phyloP scores from a whole-genome alignment of 2,113 vertebrate species.

The Coturnix japonica region DNA sequence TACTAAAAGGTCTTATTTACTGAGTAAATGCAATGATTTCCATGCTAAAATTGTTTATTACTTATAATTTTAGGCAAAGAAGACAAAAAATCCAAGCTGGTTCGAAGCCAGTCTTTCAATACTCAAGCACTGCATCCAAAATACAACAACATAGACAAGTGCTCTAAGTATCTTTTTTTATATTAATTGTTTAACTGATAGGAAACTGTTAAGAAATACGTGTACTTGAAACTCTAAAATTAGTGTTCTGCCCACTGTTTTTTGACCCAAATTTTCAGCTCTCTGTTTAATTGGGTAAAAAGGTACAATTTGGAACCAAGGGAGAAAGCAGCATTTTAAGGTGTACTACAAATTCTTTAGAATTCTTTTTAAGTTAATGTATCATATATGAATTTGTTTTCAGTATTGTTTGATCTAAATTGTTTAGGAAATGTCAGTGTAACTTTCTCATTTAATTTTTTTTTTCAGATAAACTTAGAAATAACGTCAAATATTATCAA shows the following conservation, averaged over 20 bases:
- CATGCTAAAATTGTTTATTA: not conserved
- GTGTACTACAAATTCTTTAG: not conserved
- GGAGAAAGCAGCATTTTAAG: not conserved
- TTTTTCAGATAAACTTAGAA: not conserved
- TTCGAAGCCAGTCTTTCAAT: constrained; percentile 93
- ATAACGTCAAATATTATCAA: not conserved
- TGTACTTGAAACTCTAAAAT: not conserved
- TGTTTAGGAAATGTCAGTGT: not conserved
- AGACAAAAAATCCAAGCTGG: constrained; percentile 91
- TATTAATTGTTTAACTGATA: constrained; percentile 17
- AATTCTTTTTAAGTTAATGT: not conserved
- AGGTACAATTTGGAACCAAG: not conserved
- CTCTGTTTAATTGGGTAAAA: not conserved
- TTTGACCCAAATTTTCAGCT: not conserved
- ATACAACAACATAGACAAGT: constrained; percentile 86
- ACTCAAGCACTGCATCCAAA: constrained; percentile 89
- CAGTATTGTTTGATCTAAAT: not conserved
- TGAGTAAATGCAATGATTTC: not conserved
- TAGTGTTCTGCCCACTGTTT: not conserved
- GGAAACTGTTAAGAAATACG: not conserved
- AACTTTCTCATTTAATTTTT: not conserved
- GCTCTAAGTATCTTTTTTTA: constrained; percentile 79
- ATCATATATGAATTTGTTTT: not conserved
- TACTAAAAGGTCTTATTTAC: not conserved
- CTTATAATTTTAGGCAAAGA: constrained; percentile 85